Conservation (phyloP, 1,140 invertebrate species). For the Caenorhabditis remanei region DNA sequence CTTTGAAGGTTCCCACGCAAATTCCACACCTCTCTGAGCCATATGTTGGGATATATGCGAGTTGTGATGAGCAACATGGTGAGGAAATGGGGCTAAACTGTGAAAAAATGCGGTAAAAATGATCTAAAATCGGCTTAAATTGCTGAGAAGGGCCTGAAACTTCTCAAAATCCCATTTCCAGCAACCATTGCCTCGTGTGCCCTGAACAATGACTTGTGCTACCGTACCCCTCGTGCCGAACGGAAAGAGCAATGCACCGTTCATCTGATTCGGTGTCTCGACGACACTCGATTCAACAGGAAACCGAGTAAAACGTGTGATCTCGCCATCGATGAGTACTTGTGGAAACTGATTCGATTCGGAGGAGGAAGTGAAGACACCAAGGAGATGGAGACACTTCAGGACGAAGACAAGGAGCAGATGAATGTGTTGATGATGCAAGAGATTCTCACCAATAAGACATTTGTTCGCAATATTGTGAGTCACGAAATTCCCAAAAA, state of each 20-base stretch:
- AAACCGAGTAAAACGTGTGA: not conserved
- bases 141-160: too few relatives aligned
- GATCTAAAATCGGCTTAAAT: too few relatives aligned
- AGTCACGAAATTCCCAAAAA: too few relatives aligned
- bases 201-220: not conserved
- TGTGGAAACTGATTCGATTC: not conserved
- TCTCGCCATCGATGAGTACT: not conserved
- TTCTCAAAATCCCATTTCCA: not conserved
- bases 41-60: not conserved
- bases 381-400: too few relatives aligned
- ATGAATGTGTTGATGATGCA: too few relatives aligned
- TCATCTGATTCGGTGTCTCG: not conserved
- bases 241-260: not conserved
- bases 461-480: too few relatives aligned
- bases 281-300: not conserved
- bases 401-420: too few relatives aligned
- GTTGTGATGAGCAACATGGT: not conserved
- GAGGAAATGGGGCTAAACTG: not conserved
- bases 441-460: too few relatives aligned
- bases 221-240: not conserved
- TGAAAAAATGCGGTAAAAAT: not conserved
- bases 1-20: not conserved
- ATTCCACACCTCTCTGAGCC: not conserved
- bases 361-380: not conserved
- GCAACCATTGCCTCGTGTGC: not conserved